These are phyloP conservation scores for Panagrolaimus sp. DNA, from an alignment of 1,140 invertebrate species.

Conservation along the genomic window DNA sequence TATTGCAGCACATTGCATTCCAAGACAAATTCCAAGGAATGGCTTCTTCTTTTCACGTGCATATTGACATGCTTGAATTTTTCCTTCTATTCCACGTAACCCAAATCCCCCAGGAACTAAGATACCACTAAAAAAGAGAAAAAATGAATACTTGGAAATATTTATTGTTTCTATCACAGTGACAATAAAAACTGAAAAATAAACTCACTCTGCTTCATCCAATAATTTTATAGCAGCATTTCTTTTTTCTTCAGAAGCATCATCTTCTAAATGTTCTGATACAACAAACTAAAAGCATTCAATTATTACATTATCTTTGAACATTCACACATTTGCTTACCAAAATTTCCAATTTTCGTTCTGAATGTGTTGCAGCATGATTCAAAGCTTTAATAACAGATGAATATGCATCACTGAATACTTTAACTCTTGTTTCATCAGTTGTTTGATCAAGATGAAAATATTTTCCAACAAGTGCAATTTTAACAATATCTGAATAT, in stretches of 20 bases:
- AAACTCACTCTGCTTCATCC: slow-evolving; percentile 73
- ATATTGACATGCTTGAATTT: slow-evolving; percentile 86
- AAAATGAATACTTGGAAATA: no score
- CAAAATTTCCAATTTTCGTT: slow-evolving; percentile 67
- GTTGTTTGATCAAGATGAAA: slow-evolving; percentile 65
- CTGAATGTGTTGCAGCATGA: slow-evolving; percentile 77
- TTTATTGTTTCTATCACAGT: no score
- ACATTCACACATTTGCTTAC: not conserved
- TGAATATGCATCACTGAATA: slow-evolving; percentile 86
- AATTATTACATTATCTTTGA: slow-evolving; percentile 20
- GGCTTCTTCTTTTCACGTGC: slow-evolving; percentile 81
- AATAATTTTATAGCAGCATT: slow-evolving; percentile 87
- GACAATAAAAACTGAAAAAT: slow-evolving; percentile 17
- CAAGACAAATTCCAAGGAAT: slow-evolving; percentile 86
- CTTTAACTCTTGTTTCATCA: slow-evolving; percentile 19
- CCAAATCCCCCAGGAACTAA: slow-evolving; percentile 97
- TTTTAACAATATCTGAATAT: slow-evolving; percentile 74
- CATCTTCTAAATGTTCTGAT: slow-evolving; percentile 76
- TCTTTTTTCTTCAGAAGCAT: slow-evolving; percentile 64
- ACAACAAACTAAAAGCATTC: slow-evolving; percentile 71
- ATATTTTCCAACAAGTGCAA: slow-evolving; percentile 97
- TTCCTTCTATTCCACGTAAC: slow-evolving; percentile 86
- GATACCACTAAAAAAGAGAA: slow-evolving; percentile 69
- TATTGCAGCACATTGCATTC: slow-evolving; percentile 90
- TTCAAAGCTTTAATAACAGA: slow-evolving; percentile 90